These are phyloP conservation scores for Columba guinea DNA, from an alignment of 2,797 vertebrate genomes.

Conservation along the genomic window DNA sequence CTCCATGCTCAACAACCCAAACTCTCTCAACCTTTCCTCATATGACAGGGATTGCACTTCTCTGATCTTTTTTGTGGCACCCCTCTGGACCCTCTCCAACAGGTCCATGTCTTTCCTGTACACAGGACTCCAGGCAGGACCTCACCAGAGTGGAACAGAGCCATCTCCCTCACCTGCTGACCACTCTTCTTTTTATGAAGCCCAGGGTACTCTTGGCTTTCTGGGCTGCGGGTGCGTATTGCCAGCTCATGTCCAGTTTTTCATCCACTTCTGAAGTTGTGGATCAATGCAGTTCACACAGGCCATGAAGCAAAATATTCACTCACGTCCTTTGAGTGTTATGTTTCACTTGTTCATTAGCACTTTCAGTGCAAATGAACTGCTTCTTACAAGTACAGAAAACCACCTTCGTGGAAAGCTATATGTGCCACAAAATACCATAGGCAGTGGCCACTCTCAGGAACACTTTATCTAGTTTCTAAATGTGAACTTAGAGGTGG, in stretches of 20 bases:
- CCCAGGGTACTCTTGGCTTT: accelerated
- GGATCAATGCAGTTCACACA: neutral
- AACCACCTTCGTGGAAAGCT: neutral
- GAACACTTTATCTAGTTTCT: neutral
- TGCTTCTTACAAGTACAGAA: neutral
- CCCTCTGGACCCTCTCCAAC: neutral
- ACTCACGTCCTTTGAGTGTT: neutral
- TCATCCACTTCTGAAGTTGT: neutral
- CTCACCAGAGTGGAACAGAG: neutral
- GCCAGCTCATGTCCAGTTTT: neutral
- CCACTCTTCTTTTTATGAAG: neutral
- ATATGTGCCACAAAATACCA: neutral
- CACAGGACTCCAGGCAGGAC: neutral
- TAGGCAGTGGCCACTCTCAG: neutral
- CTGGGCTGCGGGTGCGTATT: neutral
- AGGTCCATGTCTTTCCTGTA: neutral
- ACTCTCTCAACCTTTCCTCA: neutral
- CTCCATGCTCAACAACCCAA: neutral
- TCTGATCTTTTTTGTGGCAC: neutral
- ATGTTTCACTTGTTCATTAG: neutral
- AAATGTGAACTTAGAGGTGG: neutral
- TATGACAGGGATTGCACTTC: accelerated
- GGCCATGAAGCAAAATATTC: neutral
- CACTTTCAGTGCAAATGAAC: neutral
- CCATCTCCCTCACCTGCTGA: neutral